These are phyloP conservation scores for Trididemnum clinides DNA, from an alignment of 23 tunicate genomes.

Conservation along the genomic window DNA sequence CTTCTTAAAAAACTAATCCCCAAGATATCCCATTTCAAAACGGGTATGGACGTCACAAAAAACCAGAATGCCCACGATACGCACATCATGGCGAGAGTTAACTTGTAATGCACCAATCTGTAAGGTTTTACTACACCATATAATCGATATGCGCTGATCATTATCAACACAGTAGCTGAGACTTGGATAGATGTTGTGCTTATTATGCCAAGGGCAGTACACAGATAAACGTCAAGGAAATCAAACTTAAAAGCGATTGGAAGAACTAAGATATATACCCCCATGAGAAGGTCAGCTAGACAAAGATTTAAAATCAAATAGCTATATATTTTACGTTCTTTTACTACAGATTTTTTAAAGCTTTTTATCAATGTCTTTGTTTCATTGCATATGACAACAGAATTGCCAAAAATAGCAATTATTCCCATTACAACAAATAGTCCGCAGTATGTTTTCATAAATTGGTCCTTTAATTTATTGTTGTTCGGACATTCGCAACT, in stretches of 20 bases:
- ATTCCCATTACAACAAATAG: background rate
- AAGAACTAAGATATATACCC: background rate
- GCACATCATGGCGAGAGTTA: background rate
- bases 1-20: background rate
- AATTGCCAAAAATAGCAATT: conserved; percentile 2
- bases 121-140: background rate
- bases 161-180: background rate
- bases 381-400: background rate
- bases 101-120: background rate
- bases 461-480: too few relatives aligned
- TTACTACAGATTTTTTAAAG: background rate
- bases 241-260: background rate
- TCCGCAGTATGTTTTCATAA: too few relatives aligned
- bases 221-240: background rate
- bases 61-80: background rate
- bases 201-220: background rate
- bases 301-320: background rate
- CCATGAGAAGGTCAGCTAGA: background rate
- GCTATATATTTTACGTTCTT: background rate
- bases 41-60: background rate
- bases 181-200: background rate
- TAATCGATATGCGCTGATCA: conserved; percentile 7
- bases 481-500: too few relatives aligned
- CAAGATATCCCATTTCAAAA: background rate
- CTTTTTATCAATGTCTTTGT: background rate